Evolutionary conservation across 2,888 invertebrate species (phyloP).

Genomic region (Gari tellinella): DNA sequence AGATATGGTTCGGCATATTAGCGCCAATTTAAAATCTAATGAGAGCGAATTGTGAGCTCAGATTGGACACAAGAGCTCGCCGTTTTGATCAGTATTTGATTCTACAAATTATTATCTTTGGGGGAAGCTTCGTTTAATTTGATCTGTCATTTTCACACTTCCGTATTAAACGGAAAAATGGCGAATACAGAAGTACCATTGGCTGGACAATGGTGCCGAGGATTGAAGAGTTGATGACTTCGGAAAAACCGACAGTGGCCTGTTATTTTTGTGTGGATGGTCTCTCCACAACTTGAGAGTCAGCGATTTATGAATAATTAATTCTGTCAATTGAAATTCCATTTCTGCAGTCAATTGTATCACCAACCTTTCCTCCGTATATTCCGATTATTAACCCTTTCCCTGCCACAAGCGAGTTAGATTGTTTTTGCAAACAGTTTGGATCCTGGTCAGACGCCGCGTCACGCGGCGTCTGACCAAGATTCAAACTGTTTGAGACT

Average conservation of each 20-base stretch:
- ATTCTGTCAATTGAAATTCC: slow-evolving; percentile 24
- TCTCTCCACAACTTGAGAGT: not conserved
- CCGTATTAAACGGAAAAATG: slow-evolving; percentile 29
- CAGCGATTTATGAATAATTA: slow-evolving; percentile 36
- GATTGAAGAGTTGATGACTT: no score
- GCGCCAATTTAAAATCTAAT: slow-evolving; percentile 63
- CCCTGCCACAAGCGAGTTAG: no score
- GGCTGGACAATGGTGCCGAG: no score
- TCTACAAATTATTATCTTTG: slow-evolving; percentile 61
- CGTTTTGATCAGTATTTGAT: slow-evolving; percentile 42
- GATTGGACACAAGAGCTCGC: slow-evolving; percentile 40
- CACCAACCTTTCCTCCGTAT: not conserved
- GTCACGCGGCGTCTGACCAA: no score
- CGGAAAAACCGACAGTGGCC: no score
- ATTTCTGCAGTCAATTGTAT: slow-evolving; percentile 34
- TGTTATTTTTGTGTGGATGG: no score
- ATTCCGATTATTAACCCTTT: slow-evolving; percentile 11
- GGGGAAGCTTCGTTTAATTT: slow-evolving; percentile 54
- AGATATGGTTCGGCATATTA: slow-evolving; percentile 53
- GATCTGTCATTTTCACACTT: slow-evolving; percentile 58
- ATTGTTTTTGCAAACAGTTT: no score
- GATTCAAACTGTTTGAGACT: no score
- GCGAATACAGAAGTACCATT: no score
- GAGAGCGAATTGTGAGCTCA: slow-evolving; percentile 55
- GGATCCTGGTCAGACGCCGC: no score